Conservation (phyloP, 1,140 invertebrate species). For the Habropoda laboriosa region DNA sequence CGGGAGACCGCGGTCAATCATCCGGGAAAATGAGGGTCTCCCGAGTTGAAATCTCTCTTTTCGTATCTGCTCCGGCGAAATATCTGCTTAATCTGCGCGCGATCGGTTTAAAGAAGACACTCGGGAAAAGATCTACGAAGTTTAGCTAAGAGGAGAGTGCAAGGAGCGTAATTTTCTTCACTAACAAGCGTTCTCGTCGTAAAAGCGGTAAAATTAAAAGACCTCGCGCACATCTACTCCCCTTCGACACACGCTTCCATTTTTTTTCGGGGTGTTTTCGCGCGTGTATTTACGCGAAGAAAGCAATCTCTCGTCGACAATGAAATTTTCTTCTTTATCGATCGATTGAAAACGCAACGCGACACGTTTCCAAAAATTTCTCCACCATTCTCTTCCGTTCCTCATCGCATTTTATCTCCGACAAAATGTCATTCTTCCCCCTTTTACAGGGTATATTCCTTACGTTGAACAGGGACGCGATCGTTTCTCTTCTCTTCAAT, state of each 20-base stretch:
- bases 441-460: no score
- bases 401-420: neutral
- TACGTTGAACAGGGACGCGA: slow-evolving; percentile 3
- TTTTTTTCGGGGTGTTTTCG: neutral
- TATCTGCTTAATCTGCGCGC: neutral
- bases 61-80: neutral
- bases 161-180: slow-evolving; percentile 5
- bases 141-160: slow-evolving; percentile 5
- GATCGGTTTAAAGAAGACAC: neutral
- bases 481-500: neutral
- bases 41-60: slow-evolving; percentile 55
- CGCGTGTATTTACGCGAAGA: no score
- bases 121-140: neutral
- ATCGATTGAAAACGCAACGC: slow-evolving; percentile 20
- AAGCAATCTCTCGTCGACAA: neutral
- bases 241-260: slow-evolving; percentile 12
- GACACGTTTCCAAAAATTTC: neutral
- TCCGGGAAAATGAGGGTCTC: slow-evolving; percentile 78
- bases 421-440: neutral
- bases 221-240: neutral
- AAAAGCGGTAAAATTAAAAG: slow-evolving; percentile 9
- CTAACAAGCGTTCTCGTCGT: slow-evolving; percentile 25
- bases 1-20: slow-evolving; percentile 71
- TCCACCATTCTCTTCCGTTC: neutral
- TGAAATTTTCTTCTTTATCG: neutral